These are phyloP conservation scores for Aulostomus chinensis DNA, from an alignment of 2,797 vertebrate genomes.

Conservation along the genomic window DNA sequence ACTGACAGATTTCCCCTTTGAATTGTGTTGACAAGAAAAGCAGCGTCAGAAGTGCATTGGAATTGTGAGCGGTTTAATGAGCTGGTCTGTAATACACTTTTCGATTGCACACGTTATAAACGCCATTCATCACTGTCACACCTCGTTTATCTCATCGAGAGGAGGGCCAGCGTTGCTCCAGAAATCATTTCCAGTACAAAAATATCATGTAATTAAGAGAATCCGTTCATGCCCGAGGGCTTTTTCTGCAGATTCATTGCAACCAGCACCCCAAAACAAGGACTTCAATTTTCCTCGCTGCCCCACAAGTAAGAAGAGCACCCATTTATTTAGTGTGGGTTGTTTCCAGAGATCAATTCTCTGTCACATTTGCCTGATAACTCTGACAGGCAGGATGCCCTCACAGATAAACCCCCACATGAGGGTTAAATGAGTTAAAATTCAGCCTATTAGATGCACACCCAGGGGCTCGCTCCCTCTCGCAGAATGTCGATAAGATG, in stretches of 20 bases:
- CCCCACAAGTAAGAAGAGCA: not conserved
- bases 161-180: not conserved
- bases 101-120: constrained; percentile 32
- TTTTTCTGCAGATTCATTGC: constrained; percentile 17
- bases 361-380: constrained; percentile 10
- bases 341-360: constrained; percentile 40
- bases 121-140: constrained; percentile 61
- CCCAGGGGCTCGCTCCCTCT: constrained; percentile 27
- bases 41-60: constrained; percentile 1
- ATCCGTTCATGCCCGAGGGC: constrained; percentile 10
- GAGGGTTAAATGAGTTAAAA: constrained; percentile 49
- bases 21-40: constrained; percentile 36
- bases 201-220: constrained; percentile 54
- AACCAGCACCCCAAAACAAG: constrained; percentile 1
- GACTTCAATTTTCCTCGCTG: constrained; percentile 5
- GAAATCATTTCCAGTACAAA: constrained; percentile 48
- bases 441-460: constrained; percentile 22
- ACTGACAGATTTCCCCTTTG: constrained; percentile 47
- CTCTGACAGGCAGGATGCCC: constrained; percentile 24
- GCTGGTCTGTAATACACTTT: constrained; percentile 39
- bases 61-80: constrained; percentile 51
- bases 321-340: constrained; percentile 18
- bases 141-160: constrained; percentile 40
- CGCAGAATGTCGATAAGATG: constrained; percentile 45
- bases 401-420: constrained; percentile 14